Evolutionary conservation across 2,113 vertebrate species (phyloP), one percentile per base, ranked within the genome.

Genomic region (Cinclus mexicanus): DNA sequence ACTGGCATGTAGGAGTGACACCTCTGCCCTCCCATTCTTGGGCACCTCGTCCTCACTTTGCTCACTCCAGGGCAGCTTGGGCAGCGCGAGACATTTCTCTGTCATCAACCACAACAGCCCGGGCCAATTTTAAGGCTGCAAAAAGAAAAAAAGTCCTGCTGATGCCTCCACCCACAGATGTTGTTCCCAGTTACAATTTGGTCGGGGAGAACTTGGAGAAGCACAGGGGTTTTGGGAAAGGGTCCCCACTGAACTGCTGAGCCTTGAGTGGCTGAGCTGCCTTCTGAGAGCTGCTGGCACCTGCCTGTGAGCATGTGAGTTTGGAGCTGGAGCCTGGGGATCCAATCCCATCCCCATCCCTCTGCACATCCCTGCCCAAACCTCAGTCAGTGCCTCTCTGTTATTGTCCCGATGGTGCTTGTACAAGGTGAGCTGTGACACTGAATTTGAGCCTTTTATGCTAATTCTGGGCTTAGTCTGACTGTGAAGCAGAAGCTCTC

Each of bases 351-450:
- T 4, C 24, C 56, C 72, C 13, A 31, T 20, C 31, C 44, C 44
- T 29, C 35, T 29, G 57, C 42, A 47, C 57, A 4, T 2, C 65
- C 53, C 49, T 59, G 39, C 75, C 47, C n/a, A 78, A 23, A 24
- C 26, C 57, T 37, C 71, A 47, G 33, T 12, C n/a, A 0, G 4
- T 23, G 52, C 26, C 14, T 59, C 63, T 31, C 53, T 17, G 14
- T 5, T 21, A 39, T 29, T 52, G 50, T 52, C 50, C 50, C 4
- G 26, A 42, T 35, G 25, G 23, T 17, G 10, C 11, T 44, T 8
- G 5, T 21, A 35, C 26, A 0, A 0, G 2, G 1, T 8, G 31
- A 41, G 49, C n/a, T 41, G 18, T 21, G 25, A 3, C 4, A 0
- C 42, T 24, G 52, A 71, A 19, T 41, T 28, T 28, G 44, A 26